Conservation (phyloP, 2,113 vertebrate genomes). For the Lophochroa leadbeateri region DNA sequence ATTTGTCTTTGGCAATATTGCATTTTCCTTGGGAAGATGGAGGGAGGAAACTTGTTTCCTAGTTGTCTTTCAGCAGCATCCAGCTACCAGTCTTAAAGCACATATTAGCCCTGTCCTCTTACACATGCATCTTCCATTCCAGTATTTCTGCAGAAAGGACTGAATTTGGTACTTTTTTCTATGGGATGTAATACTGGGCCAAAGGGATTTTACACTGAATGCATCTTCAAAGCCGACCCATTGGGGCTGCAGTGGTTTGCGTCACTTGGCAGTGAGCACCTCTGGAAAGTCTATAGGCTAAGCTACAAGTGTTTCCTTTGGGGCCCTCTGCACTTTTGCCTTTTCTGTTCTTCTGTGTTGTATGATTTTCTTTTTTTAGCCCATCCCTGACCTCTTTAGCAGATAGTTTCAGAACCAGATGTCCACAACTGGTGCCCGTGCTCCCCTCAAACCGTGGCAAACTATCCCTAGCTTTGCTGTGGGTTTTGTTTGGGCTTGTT, state of each 20-base stretch:
- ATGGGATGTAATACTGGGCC: neutral
- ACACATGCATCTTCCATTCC: neutral
- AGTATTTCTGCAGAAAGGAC: neutral
- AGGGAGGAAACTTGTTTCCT: neutral
- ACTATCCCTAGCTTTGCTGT: neutral
- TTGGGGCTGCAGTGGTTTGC: neutral
- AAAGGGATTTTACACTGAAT: neutral
- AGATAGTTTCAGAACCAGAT: neutral
- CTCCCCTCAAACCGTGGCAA: neutral
- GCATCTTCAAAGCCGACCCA: neutral
- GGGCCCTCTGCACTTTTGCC: neutral
- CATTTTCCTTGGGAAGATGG: neutral
- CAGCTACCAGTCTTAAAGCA: neutral
- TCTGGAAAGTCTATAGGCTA: neutral
- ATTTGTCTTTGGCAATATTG: neutral
- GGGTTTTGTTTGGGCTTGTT: neutral
- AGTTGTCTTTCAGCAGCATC: neutral
- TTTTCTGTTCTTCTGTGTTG: neutral
- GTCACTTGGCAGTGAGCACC: neutral
- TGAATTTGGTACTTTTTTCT: neutral
- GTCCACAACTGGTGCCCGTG: too few species aligned
- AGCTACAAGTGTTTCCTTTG: neutral
- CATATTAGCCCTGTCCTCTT: neutral
- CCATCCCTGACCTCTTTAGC: neutral
- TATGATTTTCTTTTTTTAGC: neutral